These are phyloP conservation scores for Apamea monoglypha DNA, from an alignment of 2,888 invertebrate genomes.

Conservation along the genomic window DNA sequence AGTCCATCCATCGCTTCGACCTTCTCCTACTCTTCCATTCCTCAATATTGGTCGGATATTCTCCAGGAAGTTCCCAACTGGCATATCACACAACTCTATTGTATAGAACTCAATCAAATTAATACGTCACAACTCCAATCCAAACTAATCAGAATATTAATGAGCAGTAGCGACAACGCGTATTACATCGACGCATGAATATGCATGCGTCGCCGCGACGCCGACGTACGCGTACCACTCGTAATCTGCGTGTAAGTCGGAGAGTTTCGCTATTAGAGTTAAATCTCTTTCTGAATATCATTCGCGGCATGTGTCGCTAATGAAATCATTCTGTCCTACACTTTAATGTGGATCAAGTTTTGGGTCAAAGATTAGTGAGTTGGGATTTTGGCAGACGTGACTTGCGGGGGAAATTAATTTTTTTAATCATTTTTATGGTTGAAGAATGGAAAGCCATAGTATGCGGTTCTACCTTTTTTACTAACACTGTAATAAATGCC, in stretches of 20 bases:
- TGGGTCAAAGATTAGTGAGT: slow-evolving; percentile 58
- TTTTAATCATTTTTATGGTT: background rate
- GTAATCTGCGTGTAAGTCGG: slow-evolving; percentile 71
- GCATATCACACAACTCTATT: slow-evolving; percentile 23
- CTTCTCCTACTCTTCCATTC: background rate
- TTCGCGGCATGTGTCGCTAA: slow-evolving; percentile 76
- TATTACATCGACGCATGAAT: slow-evolving; percentile 76
- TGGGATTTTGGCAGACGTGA: slow-evolving; percentile 34
- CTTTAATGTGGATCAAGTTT: slow-evolving; percentile 69
- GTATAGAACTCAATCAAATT: slow-evolving; percentile 56
- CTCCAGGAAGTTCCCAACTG: background rate
- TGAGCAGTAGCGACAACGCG: slow-evolving; percentile 70
- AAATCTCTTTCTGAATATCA: slow-evolving; percentile 75
- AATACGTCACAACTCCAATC: slow-evolving; percentile 59
- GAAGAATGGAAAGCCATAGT: no score
- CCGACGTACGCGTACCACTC: slow-evolving; percentile 59
- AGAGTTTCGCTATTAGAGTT: slow-evolving; percentile 68
- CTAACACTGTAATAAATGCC: no score
- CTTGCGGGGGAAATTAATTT: background rate
- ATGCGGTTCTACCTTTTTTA: no score
- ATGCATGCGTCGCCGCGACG: slow-evolving; percentile 68
- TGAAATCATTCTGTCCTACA: slow-evolving; percentile 74
- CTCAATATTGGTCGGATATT: background rate
- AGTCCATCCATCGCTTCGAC: no score
- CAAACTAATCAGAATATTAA: slow-evolving; percentile 75